A percentile compares a stretch with the other conserved stretches of the same genome.
phyloP scores from a whole-genome alignment of 1,140 invertebrate species.

The Megalopta genalis region DNA sequence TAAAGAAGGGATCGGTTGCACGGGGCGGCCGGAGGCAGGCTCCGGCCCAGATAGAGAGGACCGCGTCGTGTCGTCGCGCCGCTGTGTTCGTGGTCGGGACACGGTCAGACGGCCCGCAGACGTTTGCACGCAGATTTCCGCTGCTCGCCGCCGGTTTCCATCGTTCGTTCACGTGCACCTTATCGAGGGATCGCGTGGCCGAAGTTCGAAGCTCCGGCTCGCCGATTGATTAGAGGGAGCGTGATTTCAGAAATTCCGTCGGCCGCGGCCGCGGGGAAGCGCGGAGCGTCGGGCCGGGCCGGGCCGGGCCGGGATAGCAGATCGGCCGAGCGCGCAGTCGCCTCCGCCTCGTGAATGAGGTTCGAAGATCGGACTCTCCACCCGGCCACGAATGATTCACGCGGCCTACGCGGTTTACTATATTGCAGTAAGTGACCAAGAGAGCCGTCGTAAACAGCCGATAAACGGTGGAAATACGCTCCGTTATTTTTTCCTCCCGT shows the following conservation, averaged over 20 bases:
- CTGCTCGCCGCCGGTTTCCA: background rate
- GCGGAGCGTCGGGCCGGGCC: background rate
- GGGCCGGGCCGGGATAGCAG: no score
- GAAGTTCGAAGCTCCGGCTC: slow-evolving; percentile 4
- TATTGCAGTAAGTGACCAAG: slow-evolving; percentile 60
- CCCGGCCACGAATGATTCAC: slow-evolving; percentile 65
- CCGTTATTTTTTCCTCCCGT: slow-evolving; percentile 24
- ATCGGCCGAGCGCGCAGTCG: no score
- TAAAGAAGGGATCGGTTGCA: background rate
- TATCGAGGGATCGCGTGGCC: slow-evolving; percentile 43
- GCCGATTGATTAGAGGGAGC: slow-evolving; percentile 48
- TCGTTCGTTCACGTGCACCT: slow-evolving; percentile 50
- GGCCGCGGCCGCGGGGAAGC: background rate
- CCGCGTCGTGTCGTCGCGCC: background rate
- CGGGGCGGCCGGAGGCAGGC: background rate
- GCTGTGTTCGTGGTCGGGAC: slow-evolving; percentile 1
- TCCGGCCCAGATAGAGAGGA: slow-evolving; percentile 27
- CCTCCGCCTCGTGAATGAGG: slow-evolving; percentile 58
- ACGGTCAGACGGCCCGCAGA: slow-evolving; percentile 42
- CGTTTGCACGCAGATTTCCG: slow-evolving; percentile 7
- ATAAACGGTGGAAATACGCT: slow-evolving; percentile 62
- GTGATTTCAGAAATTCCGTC: slow-evolving; percentile 49
- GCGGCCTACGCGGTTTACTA: slow-evolving; percentile 68
- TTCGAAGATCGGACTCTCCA: slow-evolving; percentile 57
- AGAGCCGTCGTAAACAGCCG: slow-evolving; percentile 59